Percentiles rank a stretch among this genome's conserved stretches.
Evolutionary conservation across 2,113 vertebrate genomes (phyloP).

Genomic region (Sapajus apella): DNA sequence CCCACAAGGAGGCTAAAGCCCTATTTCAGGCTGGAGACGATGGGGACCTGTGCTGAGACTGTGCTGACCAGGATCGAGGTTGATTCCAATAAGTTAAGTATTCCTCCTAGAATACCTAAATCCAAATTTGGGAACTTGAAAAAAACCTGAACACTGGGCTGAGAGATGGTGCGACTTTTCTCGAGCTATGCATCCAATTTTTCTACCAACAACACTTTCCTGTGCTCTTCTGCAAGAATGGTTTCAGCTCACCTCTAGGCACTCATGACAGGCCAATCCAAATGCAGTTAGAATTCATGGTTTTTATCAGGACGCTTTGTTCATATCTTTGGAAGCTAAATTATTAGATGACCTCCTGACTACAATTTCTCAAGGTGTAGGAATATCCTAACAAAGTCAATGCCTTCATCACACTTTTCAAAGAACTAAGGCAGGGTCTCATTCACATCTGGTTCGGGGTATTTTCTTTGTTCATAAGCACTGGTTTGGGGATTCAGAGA

Average conservation of each 20-base stretch:
- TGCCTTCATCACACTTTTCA: not conserved
- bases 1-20: accelerated
- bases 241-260: not conserved
- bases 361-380: not conserved
- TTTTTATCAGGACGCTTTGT: not conserved
- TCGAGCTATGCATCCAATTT: too few species aligned
- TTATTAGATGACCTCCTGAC: not conserved
- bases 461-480: not conserved
- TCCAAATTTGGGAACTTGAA: not conserved
- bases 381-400: not conserved
- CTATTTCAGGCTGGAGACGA: not conserved
- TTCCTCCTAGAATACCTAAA: not conserved
- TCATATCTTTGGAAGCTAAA: not conserved
- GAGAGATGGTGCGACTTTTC: not conserved
- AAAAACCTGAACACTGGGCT: not conserved
- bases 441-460: not conserved
- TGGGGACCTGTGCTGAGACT: accelerated
- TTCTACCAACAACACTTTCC: not conserved
- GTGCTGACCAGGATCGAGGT: too few species aligned
- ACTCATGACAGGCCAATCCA: not conserved
- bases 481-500: not conserved
- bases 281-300: not conserved
- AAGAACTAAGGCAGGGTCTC: not conserved
- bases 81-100: not conserved
- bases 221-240: not conserved